Percentiles rank a stretch among this genome's conserved stretches.
These are phyloP conservation scores for Agonum fuliginosum DNA, from an alignment of 2,888 invertebrate species.

Conservation along the genomic window DNA sequence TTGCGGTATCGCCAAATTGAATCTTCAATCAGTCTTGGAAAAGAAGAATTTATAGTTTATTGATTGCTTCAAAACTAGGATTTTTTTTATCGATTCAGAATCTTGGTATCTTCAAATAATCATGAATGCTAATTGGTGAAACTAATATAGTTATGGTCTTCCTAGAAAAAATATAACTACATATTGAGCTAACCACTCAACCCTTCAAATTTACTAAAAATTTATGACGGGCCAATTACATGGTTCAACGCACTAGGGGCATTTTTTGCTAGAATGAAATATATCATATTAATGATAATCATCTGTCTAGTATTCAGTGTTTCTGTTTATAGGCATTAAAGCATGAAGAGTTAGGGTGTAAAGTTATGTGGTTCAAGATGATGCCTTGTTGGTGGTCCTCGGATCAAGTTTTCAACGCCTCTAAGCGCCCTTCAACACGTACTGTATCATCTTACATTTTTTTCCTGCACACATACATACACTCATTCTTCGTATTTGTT, in stretches of 20 bases:
- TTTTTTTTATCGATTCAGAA: too few relatives aligned
- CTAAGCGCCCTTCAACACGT: conserved; percentile 41
- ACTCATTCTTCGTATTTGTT: not conserved
- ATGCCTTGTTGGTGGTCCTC: conserved; percentile 17
- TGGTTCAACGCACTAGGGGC: not conserved
- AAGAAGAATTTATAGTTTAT: too few relatives aligned
- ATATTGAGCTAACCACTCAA: too few relatives aligned
- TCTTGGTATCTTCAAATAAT: too few relatives aligned
- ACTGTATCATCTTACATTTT: conserved; percentile 21
- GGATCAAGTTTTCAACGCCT: conserved; percentile 44
- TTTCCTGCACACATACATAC: conserved; percentile 4
- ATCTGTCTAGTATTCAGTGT: not conserved
- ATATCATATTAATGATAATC: not conserved
- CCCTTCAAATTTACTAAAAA: not conserved
- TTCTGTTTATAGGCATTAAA: not conserved
- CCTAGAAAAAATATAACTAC: too few relatives aligned
- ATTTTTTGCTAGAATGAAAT: not conserved
- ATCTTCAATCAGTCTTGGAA: too few relatives aligned
- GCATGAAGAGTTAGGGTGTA: not conserved
- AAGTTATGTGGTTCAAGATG: not conserved
- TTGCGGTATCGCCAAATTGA: too few relatives aligned
- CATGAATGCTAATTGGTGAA: too few relatives aligned
- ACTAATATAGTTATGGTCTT: too few relatives aligned
- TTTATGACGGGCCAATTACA: not conserved
- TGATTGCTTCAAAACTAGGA: too few relatives aligned